Conservation (phyloP, 2,113 vertebrate species). For the Chrysemys picta region DNA sequence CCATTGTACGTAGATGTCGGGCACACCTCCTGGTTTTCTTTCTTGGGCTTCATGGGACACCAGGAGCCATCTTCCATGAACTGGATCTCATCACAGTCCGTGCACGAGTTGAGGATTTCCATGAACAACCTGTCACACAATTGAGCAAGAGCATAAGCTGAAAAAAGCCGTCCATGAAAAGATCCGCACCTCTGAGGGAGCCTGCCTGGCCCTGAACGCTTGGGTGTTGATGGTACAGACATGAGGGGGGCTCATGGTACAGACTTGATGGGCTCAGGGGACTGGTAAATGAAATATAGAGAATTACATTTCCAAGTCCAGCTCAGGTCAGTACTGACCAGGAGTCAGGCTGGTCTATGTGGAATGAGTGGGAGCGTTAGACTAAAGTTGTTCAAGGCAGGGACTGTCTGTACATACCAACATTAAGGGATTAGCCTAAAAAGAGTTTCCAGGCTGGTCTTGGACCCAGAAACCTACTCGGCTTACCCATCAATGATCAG, state of each 20-base stretch:
- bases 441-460: fast-evolving
- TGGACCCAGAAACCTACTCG: fast-evolving
- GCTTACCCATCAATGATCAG: slow-evolving; percentile 83
- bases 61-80: slow-evolving; percentile 85
- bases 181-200: fast-evolving
- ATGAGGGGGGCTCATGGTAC: fast-evolving
- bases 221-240: fast-evolving
- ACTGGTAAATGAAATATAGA: no score
- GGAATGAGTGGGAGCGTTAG: background rate
- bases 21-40: slow-evolving; percentile 80
- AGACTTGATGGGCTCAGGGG: fast-evolving
- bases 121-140: slow-evolving; percentile 75
- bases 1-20: slow-evolving; percentile 67
- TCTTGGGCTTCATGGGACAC: slow-evolving; percentile 83
- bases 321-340: background rate
- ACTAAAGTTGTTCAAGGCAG: background rate
- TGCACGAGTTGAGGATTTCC: slow-evolving; percentile 84
- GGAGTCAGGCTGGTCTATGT: fast-evolving
- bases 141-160: fast-evolving
- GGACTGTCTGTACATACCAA: fast-evolving
- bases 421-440: background rate
- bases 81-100: slow-evolving; percentile 83
- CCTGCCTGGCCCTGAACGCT: fast-evolving
- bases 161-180: fast-evolving
- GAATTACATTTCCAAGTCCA: background rate